Evolutionary conservation across 2,113 vertebrate species (phyloP).

Genomic region (Syngnathus scovelli): DNA sequence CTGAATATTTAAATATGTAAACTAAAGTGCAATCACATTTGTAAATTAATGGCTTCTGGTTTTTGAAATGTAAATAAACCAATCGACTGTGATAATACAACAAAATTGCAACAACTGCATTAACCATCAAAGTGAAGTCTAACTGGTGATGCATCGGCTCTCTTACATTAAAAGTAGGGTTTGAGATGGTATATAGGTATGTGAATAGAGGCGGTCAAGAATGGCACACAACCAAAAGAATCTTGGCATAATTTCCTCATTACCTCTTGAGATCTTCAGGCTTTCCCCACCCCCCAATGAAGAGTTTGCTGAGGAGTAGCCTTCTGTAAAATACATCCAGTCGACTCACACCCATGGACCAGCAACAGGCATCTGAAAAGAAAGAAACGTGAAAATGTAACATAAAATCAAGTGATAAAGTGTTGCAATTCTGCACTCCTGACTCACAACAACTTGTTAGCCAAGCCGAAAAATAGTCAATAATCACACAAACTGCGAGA

Average conservation of each 20-base stretch:
- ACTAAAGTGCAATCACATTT: no score
- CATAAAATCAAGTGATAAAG: not conserved
- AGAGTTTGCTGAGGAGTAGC: conserved; percentile 93
- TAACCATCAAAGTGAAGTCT: no score
- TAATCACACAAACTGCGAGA: not conserved
- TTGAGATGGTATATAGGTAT: not conserved
- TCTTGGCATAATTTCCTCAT: not conserved
- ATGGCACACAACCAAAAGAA: not conserved
- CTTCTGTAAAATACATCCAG: conserved; percentile 91
- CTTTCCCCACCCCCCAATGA: conserved; percentile 96
- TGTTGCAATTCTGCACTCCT: no score
- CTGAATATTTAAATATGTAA: no score
- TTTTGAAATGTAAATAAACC: no score
- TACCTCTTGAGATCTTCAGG: conserved; percentile 94
- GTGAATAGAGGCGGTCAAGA: not conserved
- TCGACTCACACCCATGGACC: conserved; percentile 91
- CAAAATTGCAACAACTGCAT: no score
- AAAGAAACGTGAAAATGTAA: not conserved
- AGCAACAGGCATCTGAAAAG: conserved; percentile 50
- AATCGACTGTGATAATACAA: no score
- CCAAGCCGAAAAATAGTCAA: not conserved
- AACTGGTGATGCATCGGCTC: no score
- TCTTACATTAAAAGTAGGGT: not conserved
- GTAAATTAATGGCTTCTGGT: no score
- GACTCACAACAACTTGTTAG: not conserved